Percentiles rank a stretch among this genome's conserved stretches.
Evolutionary conservation across 2,113 vertebrate species (phyloP).

Genomic region (Caretta caretta): DNA sequence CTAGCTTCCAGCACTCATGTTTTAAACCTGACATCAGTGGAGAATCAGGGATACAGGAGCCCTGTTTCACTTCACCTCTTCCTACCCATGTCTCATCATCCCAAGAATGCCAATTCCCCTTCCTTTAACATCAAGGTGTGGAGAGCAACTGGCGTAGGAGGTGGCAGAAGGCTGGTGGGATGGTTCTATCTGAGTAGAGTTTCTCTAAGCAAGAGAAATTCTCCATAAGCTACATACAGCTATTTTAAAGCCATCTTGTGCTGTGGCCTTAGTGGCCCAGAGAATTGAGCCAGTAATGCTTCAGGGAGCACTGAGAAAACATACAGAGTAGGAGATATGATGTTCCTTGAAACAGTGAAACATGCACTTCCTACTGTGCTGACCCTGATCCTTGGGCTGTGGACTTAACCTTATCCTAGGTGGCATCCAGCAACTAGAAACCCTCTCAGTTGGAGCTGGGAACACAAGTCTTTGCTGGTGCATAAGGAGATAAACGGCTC

Average conservation of each 20-base stretch:
- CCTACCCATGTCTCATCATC: not conserved
- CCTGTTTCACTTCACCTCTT: not conserved
- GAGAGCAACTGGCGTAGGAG: not conserved
- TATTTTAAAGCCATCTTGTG: not conserved
- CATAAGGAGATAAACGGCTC: not conserved
- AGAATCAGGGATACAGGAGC: not conserved
- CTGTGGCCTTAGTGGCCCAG: not conserved
- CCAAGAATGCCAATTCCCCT: not conserved
- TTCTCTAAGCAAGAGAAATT: not conserved
- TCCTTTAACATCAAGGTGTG: not conserved
- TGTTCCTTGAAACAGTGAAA: fast-evolving
- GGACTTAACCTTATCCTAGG: fast-evolving
- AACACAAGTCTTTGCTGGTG: not conserved
- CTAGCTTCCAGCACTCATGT: not conserved
- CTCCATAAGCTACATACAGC: not conserved
- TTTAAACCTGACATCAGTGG: not conserved
- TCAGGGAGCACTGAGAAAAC: not conserved
- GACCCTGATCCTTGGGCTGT: fast-evolving
- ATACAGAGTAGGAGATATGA: not conserved
- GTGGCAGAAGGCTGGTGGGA: not conserved
- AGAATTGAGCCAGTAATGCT: not conserved
- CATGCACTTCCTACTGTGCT: fast-evolving
- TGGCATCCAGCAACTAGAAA: not conserved
- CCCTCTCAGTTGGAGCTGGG: not conserved
- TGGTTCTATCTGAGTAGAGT: not conserved